Base-by-base conservation (phyloP, 2,797 vertebrate genomes). In the Lagorchestes hirsutus region DNA sequence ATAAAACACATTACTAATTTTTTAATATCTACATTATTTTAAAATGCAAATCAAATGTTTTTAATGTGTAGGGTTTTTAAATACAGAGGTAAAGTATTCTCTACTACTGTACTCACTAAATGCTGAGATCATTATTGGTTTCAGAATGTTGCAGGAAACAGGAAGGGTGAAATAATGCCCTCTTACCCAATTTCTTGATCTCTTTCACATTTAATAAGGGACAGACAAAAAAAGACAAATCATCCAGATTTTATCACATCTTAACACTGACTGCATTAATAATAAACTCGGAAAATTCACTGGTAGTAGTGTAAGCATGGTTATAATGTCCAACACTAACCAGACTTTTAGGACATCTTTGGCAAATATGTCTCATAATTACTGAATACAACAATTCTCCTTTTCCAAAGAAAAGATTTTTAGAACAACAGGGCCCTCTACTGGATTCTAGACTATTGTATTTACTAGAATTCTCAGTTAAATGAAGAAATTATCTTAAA, bases 231-330 rank as follows among this genome's bases (percentile, higher is more conserved):
- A 50, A 87, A 27, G 40, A 3, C 74, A 87, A 50, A 87, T 87
- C 40, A 87, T 50, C 74, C 27, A 50, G 24, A 87, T 87, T 24
- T 62, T 0, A 97, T 97, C 98, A 98, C 97, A 97, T 98, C 98
- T 98, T 97, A 97, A 96, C 97, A 97, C 87, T 97, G 58, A 93
- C 96, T 98, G 95, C 94, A 97, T 97, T 98, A 98, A 98, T 97
- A 98, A 98, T 97, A 98, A 98, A 98, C 97, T 96, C 95, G 94
- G 96, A 94, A 96, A 98, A 98, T 96, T 96, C 97, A 98, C 97
- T 97, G 95, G 95, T 24, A 98, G 95, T 97, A 95, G 0, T 93
- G 96, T 96, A 97, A 94, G 96, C 67, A 96, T 97, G 40, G 40
- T 87, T 87, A 50, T 46, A 3, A 18, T 74, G 34, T 40, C 16